Evolutionary conservation across 1,140 invertebrate genomes (phyloP).

Genomic region (Plectrocnemia conspersa): DNA sequence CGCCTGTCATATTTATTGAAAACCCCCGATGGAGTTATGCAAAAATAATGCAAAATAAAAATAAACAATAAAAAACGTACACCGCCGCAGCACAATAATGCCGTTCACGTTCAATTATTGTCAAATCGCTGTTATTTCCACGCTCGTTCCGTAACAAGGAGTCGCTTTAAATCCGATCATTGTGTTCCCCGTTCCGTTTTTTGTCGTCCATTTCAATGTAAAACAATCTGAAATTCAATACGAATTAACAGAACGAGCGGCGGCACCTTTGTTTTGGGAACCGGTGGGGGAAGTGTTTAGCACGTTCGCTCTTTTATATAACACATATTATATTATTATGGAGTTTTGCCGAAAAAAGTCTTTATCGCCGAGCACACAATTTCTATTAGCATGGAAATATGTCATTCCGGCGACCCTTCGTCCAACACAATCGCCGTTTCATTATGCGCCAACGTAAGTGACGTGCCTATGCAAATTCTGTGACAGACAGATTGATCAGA

Average conservation of each 20-base stretch:
- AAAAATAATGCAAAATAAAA: neutral
- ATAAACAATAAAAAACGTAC: neutral
- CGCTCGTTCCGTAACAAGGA: conserved; percentile 2
- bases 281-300: conserved; percentile 12
- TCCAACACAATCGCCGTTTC: too few species aligned
- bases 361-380: neutral
- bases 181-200: neutral
- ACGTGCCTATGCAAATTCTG: conserved; percentile 32
- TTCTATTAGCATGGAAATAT: neutral
- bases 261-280: conserved; percentile 13
- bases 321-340: too few species aligned
- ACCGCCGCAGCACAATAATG: too few species aligned
- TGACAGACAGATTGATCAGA: conserved; percentile 25
- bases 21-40: neutral
- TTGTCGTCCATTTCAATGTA: conserved; percentile 6
- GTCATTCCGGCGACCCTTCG: too few species aligned
- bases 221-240: conserved; percentile 34
- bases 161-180: neutral
- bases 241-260: conserved; percentile 30
- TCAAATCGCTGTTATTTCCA: conserved; percentile 11
- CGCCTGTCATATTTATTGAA: too few species aligned
- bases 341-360: too few species aligned
- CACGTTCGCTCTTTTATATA: too few species aligned
- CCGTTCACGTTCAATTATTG: conserved; percentile 4
- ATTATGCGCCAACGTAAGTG: conserved; percentile 18